A percentile compares a stretch with the other conserved stretches of the same genome.
These are phyloP conservation scores for Gopherus flavomarginatus DNA, from an alignment of 2,113 vertebrate genomes.

Conservation along the genomic window DNA sequence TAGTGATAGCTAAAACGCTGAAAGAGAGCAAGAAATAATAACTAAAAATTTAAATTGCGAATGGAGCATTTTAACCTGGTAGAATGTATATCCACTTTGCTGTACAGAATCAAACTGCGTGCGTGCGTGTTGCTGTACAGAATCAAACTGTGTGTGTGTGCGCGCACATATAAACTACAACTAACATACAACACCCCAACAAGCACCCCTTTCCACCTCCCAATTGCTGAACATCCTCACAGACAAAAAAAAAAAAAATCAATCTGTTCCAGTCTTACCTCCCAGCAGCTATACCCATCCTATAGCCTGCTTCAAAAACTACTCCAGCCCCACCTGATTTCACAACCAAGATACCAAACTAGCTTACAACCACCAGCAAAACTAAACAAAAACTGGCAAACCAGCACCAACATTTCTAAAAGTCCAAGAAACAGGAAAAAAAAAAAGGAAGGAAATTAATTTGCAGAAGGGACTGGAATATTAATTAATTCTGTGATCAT, in stretches of 20 bases:
- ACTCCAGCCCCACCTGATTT: background rate
- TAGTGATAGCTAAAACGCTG: background rate
- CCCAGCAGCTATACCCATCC: background rate
- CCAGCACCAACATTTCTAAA: background rate
- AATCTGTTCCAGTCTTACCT: background rate
- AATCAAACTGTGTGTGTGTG: background rate
- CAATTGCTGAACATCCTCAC: background rate
- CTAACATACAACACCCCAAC: background rate
- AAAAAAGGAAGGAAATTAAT: background rate
- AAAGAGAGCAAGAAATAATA: background rate
- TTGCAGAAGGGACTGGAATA: background rate
- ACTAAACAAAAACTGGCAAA: background rate
- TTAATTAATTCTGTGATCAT: background rate
- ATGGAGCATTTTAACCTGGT: background rate
- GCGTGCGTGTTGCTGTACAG: background rate
- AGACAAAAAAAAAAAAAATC: background rate
- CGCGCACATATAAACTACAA: fast-evolving
- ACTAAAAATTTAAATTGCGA: background rate
- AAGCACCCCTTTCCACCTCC: background rate
- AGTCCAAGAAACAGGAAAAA: background rate
- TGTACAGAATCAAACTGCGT: background rate
- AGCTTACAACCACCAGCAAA: background rate
- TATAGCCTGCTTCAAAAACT: background rate
- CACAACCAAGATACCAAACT: background rate
- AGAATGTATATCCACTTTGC: no score